Evolutionary conservation across 2,888 invertebrate species (phyloP), one percentile per base, ranked within the genome.

Genomic region (Dioctria rufipes): DNA sequence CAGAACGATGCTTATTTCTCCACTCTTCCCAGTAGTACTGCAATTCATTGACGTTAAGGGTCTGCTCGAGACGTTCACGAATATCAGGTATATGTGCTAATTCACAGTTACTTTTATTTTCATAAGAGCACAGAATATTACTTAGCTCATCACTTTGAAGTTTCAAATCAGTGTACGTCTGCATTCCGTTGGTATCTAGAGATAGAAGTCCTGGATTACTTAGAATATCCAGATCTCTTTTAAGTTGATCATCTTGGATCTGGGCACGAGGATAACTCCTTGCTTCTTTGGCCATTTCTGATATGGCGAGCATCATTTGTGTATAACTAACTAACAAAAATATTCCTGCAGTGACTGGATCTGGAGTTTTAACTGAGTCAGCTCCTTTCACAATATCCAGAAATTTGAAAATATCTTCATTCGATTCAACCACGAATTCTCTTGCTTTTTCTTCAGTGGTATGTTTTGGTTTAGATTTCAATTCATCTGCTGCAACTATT

Each of bases 281-380:
- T 90, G 82, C 93, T 92, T 65, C 93, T 91, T 73, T 93, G 83
- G 83, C 90, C 86, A 88, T 46, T 5, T 67, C 42, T 2, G 5
- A 9, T 9, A 60, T 40, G 6, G 37, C 39, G n/a, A 42, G 58
- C 8, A 3, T 8, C 61, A 61, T 61, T 37, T 61, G 25, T 25
- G 37, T n/a, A 54, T 40, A 73, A 4, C 5, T 13, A 4, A n/a
- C 42, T 58, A 73, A 58, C 13, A 37, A 11, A 42, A 51, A 40
- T 2, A 51, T n/a, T n/a, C 73, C 60, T 13, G 58, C 58, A 5
- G 42, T 25, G 1, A 25, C 25, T 40, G 58, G 58, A 25, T 25
- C 25, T 25, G 25, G 25, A 25, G 25, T 25, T 25, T 25, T 25
- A 2, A 25, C 25, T 25, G 25, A 25, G 25, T 25, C 25, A 25